These are phyloP conservation scores for Irena cyanogastra DNA, from an alignment of 2,113 vertebrate genomes.

Conservation along the genomic window DNA sequence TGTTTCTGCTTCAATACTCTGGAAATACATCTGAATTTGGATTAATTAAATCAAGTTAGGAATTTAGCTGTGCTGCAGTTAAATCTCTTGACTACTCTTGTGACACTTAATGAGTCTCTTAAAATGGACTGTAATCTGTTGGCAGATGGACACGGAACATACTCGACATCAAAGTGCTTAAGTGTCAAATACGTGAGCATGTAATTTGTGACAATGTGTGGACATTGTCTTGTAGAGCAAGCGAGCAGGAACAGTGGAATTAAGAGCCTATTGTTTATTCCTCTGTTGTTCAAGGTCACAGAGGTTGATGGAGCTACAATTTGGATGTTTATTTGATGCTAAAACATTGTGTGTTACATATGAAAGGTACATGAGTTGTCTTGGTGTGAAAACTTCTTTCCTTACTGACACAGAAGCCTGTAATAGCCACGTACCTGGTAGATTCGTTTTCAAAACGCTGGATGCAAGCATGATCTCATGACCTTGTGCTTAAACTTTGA, in stretches of 20 bases:
- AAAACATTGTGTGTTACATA: not conserved
- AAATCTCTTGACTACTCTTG: not conserved
- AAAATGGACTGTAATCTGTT: not conserved
- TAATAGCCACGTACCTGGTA: not conserved
- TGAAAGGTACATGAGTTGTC: not conserved
- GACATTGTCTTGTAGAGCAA: not conserved
- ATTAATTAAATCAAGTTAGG: not conserved
- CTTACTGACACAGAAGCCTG: not conserved
- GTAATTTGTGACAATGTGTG: not conserved
- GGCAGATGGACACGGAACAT: not conserved
- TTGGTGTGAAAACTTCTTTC: not conserved
- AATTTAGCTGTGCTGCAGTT: not conserved
- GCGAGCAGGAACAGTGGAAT: not conserved
- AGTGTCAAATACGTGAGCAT: rapidly evolving
- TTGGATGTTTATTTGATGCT: not conserved
- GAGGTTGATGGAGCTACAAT: not conserved
- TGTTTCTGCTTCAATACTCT: not conserved
- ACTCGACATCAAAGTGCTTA: not conserved
- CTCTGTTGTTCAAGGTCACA: not conserved
- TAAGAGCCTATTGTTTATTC: not conserved
- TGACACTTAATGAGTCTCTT: not conserved
- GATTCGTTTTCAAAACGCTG: not conserved
- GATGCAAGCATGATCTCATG: not conserved
- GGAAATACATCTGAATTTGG: not conserved
- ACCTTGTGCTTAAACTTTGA: not conserved